Base-by-base conservation (phyloP, 1,140 invertebrate genomes). In the Drosophila watanabei region DNA sequence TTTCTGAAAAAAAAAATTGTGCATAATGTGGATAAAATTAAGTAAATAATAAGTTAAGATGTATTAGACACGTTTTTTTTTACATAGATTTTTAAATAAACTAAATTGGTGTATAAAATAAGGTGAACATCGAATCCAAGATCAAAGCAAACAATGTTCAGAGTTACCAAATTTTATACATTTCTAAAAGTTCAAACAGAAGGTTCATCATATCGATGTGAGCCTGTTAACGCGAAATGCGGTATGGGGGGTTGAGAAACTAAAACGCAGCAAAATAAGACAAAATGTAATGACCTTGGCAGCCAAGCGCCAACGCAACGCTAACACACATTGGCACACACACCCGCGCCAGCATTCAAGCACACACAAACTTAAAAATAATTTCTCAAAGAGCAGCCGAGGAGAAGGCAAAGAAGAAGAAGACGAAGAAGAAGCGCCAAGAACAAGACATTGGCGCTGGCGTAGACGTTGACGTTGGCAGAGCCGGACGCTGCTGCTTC, bases 281-380 rank as follows among this genome's bases (percentile, higher is more conserved):
- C 86, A 76, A 61, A 89, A 89, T 89, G 81, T 90, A 89, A 89
- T 73, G 85, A 90, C 85, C 85, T 89, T 90, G 78, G 60, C 76
- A 68, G 83, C 69, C 37, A 63, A 71, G 58, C 75, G 72, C 57
- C 72, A 75, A 61, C 71, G 66, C 66, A 79, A 56, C 58, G 73
- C 65, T 51, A 73, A 73, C 68, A 77, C 63, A 79, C 43, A 61
- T 46, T 71, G 65, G 35, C 63, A 63, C 58, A 68, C 63, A 61
- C 43, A 32, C 62, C 18, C 65, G 32, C 61, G 37, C 64, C 60
- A 65, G 41, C 68, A 63, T 60, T 56, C 63, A 61, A 79, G 58
- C 69, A 73, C 71, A 66, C 77, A 89, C 85, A 89, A 84, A 88
- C 79, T 85, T 89, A 90, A 89, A 89, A 89, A 89, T 85, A 89